A percentile compares a stretch with the other conserved stretches of the same genome.
Evolutionary conservation across 35 echinoderm and acorn worm species (phyloP).

Genomic region (Lytechinus pictus): DNA sequence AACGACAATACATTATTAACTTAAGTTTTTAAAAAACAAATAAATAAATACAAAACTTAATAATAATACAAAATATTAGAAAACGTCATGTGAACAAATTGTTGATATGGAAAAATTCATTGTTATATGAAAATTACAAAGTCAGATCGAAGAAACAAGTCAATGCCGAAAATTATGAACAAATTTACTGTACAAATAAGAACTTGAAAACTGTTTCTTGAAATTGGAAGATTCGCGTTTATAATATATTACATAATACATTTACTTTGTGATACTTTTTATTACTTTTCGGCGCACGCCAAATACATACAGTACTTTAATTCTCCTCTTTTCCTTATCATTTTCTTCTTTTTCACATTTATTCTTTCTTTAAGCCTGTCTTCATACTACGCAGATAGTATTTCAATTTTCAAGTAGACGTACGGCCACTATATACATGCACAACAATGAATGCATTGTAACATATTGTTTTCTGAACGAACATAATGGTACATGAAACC

Average conservation of each 20-base stretch:
- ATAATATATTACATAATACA: not conserved
- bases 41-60: not conserved
- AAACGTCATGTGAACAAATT: too few relatives aligned
- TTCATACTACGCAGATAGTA: not conserved
- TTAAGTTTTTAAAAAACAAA: too few relatives aligned
- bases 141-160: not conserved
- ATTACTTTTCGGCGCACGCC: not conserved
- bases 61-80: not conserved
- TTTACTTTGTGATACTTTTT: not conserved
- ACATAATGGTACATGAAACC: too few relatives aligned
- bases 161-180: not conserved
- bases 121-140: not conserved
- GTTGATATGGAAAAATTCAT: not conserved
- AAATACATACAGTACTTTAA: not conserved
- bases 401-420: not conserved
- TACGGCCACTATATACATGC: too few relatives aligned
- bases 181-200: not conserved
- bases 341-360: not conserved
- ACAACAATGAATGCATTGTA: too few relatives aligned
- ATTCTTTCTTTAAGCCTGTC: not conserved
- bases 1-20: too few relatives aligned
- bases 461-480: too few relatives aligned
- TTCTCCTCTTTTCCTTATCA: not conserved
- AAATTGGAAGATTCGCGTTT: not conserved
- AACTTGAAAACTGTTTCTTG: not conserved